A percentile compares a stretch with the other conserved stretches of the same genome.
Evolutionary conservation across 2,888 invertebrate species (phyloP).

Genomic region (Protodeltote pygarga): DNA sequence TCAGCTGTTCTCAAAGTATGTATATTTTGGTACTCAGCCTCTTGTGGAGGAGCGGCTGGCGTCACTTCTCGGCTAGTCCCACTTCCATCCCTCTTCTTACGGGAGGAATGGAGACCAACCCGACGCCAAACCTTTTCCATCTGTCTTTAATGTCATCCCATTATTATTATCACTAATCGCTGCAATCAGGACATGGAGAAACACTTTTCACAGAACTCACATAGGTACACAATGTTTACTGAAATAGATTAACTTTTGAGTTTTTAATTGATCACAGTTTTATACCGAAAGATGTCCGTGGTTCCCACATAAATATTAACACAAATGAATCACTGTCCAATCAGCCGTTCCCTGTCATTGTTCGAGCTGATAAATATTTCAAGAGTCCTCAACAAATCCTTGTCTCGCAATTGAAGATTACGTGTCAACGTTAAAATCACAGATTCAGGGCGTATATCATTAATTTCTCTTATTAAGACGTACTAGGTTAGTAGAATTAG

Average conservation of each 20-base stretch:
- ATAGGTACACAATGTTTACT: constrained; percentile 33
- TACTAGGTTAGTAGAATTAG: constrained; percentile 84
- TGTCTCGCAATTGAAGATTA: constrained; percentile 12
- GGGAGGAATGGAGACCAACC: constrained; percentile 87
- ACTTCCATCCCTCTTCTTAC: constrained; percentile 86
- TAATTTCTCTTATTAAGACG: constrained; percentile 76
- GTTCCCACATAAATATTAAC: constrained; percentile 55
- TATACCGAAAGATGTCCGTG: constrained; percentile 48
- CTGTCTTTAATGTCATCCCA: constrained; percentile 84
- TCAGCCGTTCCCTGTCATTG: constrained; percentile 77
- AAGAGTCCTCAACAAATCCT: constrained; percentile 26
- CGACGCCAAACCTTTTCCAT: constrained; percentile 87
- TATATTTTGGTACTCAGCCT: constrained; percentile 84
- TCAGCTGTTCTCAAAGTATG: constrained; percentile 84
- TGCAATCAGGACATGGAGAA: constrained; percentile 24
- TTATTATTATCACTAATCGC: constrained; percentile 62
- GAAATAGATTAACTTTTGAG: constrained; percentile 5
- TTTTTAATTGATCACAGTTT: constrained; percentile 22
- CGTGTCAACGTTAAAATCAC: constrained; percentile 41
- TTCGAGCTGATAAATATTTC: constrained; percentile 53
- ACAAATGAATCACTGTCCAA: constrained; percentile 65
- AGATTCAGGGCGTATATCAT: constrained; percentile 64
- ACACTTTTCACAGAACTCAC: constrained; percentile 34
- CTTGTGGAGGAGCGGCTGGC: constrained; percentile 68
- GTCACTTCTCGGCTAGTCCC: constrained; percentile 81